These are phyloP conservation scores for Parotocinclus haroldoi DNA, from an alignment of 2,797 vertebrate genomes.

Conservation along the genomic window DNA sequence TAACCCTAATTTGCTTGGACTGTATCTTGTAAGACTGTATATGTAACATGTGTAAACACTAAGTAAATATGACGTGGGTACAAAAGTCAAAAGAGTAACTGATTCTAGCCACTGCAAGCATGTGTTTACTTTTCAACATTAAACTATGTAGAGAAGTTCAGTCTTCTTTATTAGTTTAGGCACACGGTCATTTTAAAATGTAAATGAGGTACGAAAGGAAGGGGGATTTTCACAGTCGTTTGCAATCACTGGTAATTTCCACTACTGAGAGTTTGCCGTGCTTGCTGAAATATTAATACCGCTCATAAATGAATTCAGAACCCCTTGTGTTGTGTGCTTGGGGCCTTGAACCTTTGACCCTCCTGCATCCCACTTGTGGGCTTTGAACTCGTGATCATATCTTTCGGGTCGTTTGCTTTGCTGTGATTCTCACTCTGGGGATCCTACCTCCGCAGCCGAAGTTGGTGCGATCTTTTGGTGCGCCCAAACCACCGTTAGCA, in stretches of 20 bases:
- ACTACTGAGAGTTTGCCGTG: slow-evolving; percentile 23
- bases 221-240: slow-evolving; percentile 34
- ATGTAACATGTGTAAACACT: too few relatives aligned
- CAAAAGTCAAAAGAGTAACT: too few relatives aligned
- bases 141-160: too few relatives aligned
- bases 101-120: too few relatives aligned
- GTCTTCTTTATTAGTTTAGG: not conserved
- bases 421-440: slow-evolving; percentile 32
- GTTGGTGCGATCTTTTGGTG: slow-evolving; percentile 90
- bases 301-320: slow-evolving; percentile 41
- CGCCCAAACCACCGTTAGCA: slow-evolving; percentile 88
- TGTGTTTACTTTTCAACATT: too few relatives aligned
- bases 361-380: slow-evolving; percentile 7
- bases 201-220: slow-evolving; percentile 13
- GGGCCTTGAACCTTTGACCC: slow-evolving; percentile 31
- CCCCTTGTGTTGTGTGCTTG: slow-evolving; percentile 3
- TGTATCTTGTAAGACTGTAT: too few relatives aligned
- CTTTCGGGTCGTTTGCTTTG: slow-evolving; percentile 39
- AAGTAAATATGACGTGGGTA: too few relatives aligned
- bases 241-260: slow-evolving; percentile 44
- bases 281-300: slow-evolving; percentile 46
- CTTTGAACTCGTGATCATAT: slow-evolving; percentile 27
- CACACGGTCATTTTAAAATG: slow-evolving; percentile 58
- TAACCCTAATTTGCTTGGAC: too few relatives aligned
- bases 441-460: slow-evolving; percentile 88